Evolutionary conservation across 2,113 vertebrate species (phyloP).

Genomic region (Piprites chloris): DNA sequence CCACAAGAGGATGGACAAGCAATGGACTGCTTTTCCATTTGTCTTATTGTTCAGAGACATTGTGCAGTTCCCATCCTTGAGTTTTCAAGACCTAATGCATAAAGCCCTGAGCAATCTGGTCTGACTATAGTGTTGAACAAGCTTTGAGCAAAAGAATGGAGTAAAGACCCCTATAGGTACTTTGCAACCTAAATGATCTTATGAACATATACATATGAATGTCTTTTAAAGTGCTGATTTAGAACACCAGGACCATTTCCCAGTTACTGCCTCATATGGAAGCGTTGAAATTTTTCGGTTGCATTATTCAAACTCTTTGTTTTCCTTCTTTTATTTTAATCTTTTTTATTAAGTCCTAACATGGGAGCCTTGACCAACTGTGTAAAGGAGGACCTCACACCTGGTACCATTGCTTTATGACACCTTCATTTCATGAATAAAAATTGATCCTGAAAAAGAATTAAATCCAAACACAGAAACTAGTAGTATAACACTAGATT

Average conservation of each 20-base stretch:
- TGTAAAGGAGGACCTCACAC: background rate
- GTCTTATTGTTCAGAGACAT: background rate
- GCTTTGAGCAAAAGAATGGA: background rate
- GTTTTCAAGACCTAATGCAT: background rate
- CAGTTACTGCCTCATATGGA: background rate
- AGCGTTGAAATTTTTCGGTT: background rate
- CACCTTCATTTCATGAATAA: background rate
- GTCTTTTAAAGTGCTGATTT: background rate
- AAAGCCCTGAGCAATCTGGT: background rate
- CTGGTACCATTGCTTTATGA: background rate
- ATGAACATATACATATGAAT: background rate
- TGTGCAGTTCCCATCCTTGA: background rate
- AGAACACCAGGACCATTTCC: background rate
- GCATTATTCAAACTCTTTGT: background rate
- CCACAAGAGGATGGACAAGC: background rate
- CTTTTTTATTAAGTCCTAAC: background rate
- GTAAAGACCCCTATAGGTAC: background rate
- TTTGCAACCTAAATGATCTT: background rate
- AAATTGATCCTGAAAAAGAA: background rate
- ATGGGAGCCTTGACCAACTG: background rate
- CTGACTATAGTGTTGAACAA: background rate
- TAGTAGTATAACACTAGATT: background rate
- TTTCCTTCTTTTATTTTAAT: background rate
- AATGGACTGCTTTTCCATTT: background rate
- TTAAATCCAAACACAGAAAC: background rate